Conservation (phyloP, 2,888 invertebrate genomes). For the Tethea ocularis region DNA sequence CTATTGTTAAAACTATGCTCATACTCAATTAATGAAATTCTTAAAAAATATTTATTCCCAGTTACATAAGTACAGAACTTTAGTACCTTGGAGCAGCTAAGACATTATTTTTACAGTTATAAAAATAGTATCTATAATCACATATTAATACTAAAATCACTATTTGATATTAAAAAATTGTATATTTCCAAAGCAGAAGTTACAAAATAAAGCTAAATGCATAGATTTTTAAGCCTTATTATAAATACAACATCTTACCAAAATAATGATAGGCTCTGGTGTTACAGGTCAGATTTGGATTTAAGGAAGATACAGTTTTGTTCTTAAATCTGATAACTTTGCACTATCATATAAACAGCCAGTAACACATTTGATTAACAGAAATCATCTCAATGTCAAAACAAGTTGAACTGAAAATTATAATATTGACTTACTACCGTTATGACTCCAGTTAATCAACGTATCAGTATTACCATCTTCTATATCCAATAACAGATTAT, state of each 20-base stretch:
- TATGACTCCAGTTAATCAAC: constrained; percentile 72
- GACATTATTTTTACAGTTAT: not conserved
- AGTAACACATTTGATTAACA: not conserved
- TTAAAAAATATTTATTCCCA: not conserved
- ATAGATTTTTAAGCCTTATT: not conserved
- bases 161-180: constrained; percentile 1
- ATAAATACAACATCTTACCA: not conserved
- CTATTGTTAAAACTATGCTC: not conserved
- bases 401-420: constrained; percentile 37
- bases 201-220: not conserved
- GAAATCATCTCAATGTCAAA: not conserved
- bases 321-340: not conserved
- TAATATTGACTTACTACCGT: constrained; percentile 71
- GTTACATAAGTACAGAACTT: not conserved
- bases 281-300: not conserved
- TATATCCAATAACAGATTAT: constrained; percentile 72
- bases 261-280: not conserved
- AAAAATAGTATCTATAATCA: constrained; percentile 1
- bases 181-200: not conserved
- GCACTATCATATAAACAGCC: not conserved
- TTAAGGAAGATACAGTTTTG: not conserved
- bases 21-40: not conserved
- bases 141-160: not conserved
- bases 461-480: constrained; percentile 68
- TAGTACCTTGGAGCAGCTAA: not conserved